These are phyloP conservation scores for Altica lythri DNA, from an alignment of 2,888 invertebrate species.

Conservation along the genomic window DNA sequence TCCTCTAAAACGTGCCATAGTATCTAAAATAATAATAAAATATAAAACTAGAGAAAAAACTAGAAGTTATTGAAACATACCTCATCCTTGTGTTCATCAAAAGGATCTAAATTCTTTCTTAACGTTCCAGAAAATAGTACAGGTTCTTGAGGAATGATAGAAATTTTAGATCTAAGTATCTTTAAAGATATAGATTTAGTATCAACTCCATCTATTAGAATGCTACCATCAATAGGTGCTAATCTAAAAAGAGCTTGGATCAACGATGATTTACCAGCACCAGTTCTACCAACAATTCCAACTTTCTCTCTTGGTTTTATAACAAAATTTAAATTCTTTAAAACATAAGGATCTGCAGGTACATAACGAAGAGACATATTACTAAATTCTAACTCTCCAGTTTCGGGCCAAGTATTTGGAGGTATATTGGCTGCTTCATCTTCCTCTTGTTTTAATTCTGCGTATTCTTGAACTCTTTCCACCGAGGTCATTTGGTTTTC, in stretches of 20 bases:
- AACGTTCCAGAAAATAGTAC: conserved; percentile 84
- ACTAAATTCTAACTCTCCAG: conserved; percentile 70
- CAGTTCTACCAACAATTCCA: conserved; percentile 81
- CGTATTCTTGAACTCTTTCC: conserved; percentile 84
- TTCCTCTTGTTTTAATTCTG: conserved; percentile 67
- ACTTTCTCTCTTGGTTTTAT: conserved; percentile 73
- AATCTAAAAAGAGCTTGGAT: conserved; percentile 81
- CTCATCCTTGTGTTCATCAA: conserved; percentile 76
- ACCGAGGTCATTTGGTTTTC: conserved; percentile 87
- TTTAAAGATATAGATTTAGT: conserved; percentile 65
- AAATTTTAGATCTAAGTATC: conserved; percentile 67
- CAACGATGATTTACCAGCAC: conserved; percentile 79
- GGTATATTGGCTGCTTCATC: conserved; percentile 52
- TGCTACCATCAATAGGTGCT: conserved; percentile 74
- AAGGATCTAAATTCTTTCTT: conserved; percentile 88
- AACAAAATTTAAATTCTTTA: conserved; percentile 69
- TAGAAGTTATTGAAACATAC: conserved; percentile 47
- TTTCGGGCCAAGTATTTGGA: conserved; percentile 71
- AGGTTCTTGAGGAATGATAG: conserved; percentile 86
- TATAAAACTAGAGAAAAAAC: neutral
- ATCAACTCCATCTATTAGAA: conserved; percentile 79
- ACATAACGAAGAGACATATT: conserved; percentile 74
- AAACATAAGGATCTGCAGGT: conserved; percentile 70
- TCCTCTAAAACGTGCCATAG: conserved; percentile 84
- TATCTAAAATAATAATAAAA: conserved; percentile 43